phyloP scores from a whole-genome alignment of 2,797 vertebrate genomes.

The Rhadinocentrus ornatus region DNA sequence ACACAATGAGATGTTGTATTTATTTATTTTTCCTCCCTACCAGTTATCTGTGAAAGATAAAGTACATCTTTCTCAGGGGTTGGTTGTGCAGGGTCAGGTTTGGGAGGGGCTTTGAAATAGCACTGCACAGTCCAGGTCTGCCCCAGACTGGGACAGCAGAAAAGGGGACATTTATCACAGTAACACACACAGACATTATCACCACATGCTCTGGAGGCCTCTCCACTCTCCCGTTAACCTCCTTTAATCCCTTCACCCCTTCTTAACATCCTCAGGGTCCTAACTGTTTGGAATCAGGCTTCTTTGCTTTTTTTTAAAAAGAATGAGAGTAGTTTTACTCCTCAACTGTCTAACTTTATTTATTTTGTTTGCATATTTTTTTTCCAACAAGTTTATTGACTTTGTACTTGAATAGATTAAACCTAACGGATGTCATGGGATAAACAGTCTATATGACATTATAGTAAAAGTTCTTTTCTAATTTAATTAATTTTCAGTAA shows the following conservation, averaged over 20 bases:
- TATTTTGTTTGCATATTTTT: neutral
- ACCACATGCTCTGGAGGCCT: constrained; percentile 65
- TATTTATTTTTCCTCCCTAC: constrained; percentile 77
- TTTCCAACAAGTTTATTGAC: neutral
- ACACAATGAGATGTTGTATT: constrained; percentile 71
- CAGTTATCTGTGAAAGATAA: constrained; percentile 82
- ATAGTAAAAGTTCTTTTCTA: neutral
- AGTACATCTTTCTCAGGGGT: constrained; percentile 67
- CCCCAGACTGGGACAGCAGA: constrained; percentile 67
- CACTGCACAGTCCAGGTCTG: constrained; percentile 63
- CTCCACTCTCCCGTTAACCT: constrained; percentile 58
- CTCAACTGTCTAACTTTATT: constrained; percentile 1
- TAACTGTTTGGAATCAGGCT: constrained; percentile 51
- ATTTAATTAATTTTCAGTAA: neutral
- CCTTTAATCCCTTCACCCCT: constrained; percentile 20
- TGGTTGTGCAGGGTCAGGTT: constrained; percentile 29
- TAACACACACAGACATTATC: constrained; percentile 79
- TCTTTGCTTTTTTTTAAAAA: constrained; percentile 5
- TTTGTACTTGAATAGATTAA: neutral
- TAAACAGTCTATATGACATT: neutral
- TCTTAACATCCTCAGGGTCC: constrained; percentile 53
- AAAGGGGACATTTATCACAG: constrained; percentile 83
- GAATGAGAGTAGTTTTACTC: neutral
- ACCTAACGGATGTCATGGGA: constrained; percentile 1
- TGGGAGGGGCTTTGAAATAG: constrained; percentile 74